Base-by-base conservation (phyloP, 2,888 invertebrate genomes). In the Euzophera pinguis region DNA sequence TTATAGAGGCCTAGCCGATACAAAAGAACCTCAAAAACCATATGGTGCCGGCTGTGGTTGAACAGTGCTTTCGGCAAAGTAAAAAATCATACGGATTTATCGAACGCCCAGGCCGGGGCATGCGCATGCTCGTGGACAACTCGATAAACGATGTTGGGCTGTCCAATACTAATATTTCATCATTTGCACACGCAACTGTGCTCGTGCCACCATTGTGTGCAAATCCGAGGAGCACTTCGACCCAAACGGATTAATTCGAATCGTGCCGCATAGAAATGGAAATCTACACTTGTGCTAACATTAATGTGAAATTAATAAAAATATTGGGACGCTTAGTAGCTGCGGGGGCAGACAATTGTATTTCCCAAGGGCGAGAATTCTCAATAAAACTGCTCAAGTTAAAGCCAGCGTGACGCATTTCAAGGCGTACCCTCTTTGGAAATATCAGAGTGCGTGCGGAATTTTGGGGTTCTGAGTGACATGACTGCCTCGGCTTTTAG, bases 181-280 rank as follows among this genome's bases (percentile, higher is more conserved):
- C 71, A 78, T 79, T 78, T 74, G 72, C 73, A 74, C 71, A 79
- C 74, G 73, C 75, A 77, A 77, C 73, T 74, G 73, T 71, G 74
- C 69, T 65, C 66, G 67, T 69, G 64, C 63, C 62, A 62, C 72
- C 73, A 81, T 84, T 83, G 81, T 85, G 76, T 85, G 82, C 78
- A 80, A 84, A 83, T 84, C 73, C 65, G 62, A 64, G 65, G 65
- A 71, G 74, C 78, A 73, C 75, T 69, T 75, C 75, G 75, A 76
- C 73, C 75, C 68, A 70, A 76, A 77, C 75, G 69, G 64, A 75
- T 75, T 75, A 73, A 77, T 76, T 71, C 65, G 56, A 67, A 68
- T 69, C 72, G 71, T 76, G 71, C 66, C 58, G 59, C 51, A 53
- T 56, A 56, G 60, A 58, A 62, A 53, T 56, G 56, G 60, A 57